Evolutionary conservation across 2,113 vertebrate species (phyloP), one percentile per base, ranked within the genome.

Genomic region (Microtus pennsylvanicus): DNA sequence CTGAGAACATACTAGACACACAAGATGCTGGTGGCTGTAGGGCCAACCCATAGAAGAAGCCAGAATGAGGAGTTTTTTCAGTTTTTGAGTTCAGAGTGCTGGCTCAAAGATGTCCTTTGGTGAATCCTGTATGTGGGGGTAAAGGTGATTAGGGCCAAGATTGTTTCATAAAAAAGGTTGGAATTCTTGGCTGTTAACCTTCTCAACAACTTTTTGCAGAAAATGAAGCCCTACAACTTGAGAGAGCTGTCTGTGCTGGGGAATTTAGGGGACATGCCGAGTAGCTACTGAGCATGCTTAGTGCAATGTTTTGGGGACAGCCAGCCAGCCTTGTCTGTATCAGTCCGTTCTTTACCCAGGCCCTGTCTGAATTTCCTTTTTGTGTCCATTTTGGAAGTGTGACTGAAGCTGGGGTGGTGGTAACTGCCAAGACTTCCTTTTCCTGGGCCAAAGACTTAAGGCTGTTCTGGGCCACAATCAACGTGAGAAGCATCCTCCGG

Each of bases 281-380:
- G n/a, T 76, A 80, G 89, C 33, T n/a, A 24, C 12, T 0, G 16
- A 0, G 0, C 1, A 0, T 14, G 1, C 22, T 17, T 16, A 30
- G 24, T 7, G n/a, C 19, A 72, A 38, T 42, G 28, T 63, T 83
- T 93, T 86, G 58, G 33, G 10, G 38, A 35, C 65, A 45, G n/a
- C 33, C n/a, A 76, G n/a, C 33, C 28, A 52, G 38, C 30, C 12
- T 9, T 35, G 38, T 63, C 26, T 81, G n/a, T 14, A 38, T 7
- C 50, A 77, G 4, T 24, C 10, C 24, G 74, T 42, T 13, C 77
- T 17, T 30, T 35, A 19, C 4, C 16, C 61, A 10, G 45, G 11
- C 26, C 35, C 52, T 47, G 19, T 77, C 83, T 58, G 88, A 93
- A n/a, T 74, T 72, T 45, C 24, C n/a, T 75, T 78, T 55, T 72